Evolutionary conservation across 2,113 vertebrate genomes (phyloP).

Genomic region (Tinamus guttatus): DNA sequence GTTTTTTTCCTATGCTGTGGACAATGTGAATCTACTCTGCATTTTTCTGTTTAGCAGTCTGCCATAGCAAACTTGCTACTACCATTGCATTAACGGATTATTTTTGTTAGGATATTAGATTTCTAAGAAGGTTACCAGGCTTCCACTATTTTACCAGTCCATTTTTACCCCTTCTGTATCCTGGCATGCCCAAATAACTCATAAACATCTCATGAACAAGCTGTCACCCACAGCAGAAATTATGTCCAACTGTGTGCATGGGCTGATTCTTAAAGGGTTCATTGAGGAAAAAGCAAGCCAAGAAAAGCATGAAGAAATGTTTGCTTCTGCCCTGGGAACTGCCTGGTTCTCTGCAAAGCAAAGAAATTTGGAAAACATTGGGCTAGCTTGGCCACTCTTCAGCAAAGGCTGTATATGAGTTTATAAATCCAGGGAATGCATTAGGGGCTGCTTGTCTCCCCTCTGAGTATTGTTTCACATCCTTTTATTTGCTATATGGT

Average conservation of each 20-base stretch:
- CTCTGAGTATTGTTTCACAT: background rate
- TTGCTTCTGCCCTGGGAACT: background rate
- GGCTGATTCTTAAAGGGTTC: background rate
- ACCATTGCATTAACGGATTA: background rate
- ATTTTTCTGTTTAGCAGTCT: background rate
- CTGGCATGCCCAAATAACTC: background rate
- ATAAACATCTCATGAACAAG: background rate
- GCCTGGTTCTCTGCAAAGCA: background rate
- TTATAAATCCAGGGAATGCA: background rate
- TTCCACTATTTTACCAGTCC: background rate
- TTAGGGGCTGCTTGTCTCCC: background rate
- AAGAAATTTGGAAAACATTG: background rate
- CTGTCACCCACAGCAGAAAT: background rate
- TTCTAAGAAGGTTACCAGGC: background rate
- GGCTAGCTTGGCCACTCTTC: background rate
- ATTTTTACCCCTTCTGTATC: background rate
- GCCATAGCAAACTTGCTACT: background rate
- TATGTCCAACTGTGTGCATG: background rate
- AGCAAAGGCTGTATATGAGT: background rate
- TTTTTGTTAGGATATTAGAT: background rate
- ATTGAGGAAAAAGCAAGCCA: background rate
- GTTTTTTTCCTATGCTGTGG: too few relatives aligned
- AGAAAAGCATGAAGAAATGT: background rate
- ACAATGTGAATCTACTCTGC: background rate
- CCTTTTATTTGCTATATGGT: background rate